phyloP scores from a whole-genome alignment of 2,797 vertebrate genomes.

The Bucorvus abyssinicus region DNA sequence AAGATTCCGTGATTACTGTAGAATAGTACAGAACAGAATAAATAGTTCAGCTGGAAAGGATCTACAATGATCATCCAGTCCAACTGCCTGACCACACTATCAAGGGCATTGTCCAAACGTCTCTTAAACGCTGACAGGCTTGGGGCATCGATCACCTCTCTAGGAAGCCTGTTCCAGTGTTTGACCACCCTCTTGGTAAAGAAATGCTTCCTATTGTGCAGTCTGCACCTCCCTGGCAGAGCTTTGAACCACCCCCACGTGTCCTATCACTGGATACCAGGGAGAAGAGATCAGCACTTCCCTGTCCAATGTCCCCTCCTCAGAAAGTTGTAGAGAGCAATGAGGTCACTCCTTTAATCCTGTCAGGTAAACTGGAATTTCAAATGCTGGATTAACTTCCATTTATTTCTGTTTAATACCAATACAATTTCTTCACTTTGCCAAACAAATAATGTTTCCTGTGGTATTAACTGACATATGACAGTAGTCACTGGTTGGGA shows the following conservation, averaged over 20 bases:
- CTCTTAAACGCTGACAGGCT: not conserved
- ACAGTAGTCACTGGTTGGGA: not conserved
- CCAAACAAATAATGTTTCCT: not conserved
- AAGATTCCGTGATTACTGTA: not conserved
- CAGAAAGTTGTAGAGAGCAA: not conserved
- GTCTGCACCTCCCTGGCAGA: rapidly evolving
- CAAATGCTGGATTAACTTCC: not conserved
- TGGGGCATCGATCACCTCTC: not conserved
- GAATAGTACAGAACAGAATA: not conserved
- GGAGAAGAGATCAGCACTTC: not conserved
- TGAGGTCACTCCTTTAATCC: not conserved
- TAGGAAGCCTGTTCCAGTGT: not conserved
- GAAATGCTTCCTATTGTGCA: not conserved
- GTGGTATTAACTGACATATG: not conserved
- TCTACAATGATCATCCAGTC: not conserved
- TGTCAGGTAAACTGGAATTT: not conserved
- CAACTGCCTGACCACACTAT: not conserved
- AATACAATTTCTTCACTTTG: not conserved
- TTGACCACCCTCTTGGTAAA: not conserved
- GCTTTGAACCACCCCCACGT: not conserved
- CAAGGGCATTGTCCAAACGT: not conserved
- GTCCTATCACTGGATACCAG: not conserved
- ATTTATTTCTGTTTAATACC: not conserved
- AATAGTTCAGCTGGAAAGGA: not conserved
- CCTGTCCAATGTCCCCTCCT: not conserved